Conservation (phyloP, 2,113 vertebrate genomes). For the Ctenomys sociabilis region DNA sequence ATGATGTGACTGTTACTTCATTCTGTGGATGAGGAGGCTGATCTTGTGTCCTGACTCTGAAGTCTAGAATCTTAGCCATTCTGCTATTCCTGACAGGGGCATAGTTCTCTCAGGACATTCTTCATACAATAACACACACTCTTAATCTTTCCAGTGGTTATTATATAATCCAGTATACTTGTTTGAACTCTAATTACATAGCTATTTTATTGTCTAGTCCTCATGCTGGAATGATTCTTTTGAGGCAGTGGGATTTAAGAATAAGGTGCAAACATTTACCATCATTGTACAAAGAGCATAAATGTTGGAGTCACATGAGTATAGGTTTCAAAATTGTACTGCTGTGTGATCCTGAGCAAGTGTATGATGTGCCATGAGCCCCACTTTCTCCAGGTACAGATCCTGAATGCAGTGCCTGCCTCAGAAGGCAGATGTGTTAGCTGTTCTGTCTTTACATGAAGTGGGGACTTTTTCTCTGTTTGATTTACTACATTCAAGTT, state of each 20-base stretch:
- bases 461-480: background rate
- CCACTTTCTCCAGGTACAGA: background rate
- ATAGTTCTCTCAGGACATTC: background rate
- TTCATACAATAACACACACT: background rate
- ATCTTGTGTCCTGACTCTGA: background rate
- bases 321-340: background rate
- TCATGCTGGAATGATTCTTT: background rate
- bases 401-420: background rate
- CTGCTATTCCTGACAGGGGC: background rate
- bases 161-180: background rate
- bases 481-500: background rate
- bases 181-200: conserved; percentile 9
- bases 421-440: background rate
- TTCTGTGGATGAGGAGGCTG: background rate
- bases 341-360: background rate
- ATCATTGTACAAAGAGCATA: no score
- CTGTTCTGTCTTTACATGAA: background rate
- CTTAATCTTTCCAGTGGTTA: background rate
- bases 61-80: background rate
- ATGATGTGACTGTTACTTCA: background rate
- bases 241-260: background rate
- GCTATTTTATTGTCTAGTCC: background rate
- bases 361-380: background rate
- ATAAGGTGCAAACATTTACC: background rate
- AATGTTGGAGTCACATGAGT: background rate